Evolutionary conservation across 2,113 vertebrate genomes (phyloP), one percentile per base, ranked within the genome.

Genomic region (Sitta europaea): DNA sequence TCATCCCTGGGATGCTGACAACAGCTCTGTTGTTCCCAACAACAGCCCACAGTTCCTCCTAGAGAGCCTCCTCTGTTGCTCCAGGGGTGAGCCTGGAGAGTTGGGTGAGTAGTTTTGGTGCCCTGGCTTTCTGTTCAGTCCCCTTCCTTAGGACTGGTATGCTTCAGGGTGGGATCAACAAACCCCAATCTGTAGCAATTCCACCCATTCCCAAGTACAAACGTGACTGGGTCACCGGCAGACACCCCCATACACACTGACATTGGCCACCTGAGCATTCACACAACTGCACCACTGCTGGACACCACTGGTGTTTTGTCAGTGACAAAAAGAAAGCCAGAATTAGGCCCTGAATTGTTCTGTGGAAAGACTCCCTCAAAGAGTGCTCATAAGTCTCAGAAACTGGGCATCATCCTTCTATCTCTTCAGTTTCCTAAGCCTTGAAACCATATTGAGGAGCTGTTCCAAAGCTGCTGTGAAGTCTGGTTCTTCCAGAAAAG

Each of bases 141-240:
- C 2, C 35, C 1, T 36, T 58, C 42, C 54, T 58, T 36, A 11
- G 14, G 19, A 47, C 5, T 36, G 2, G 11, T 47, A 11, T 18
- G 5, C 0, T 36, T 54, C 1, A 4, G 9, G 14, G 1, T 29
- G 33, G 42, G n/a, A 31, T 5, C 11, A 10, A 40, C 4, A 3
- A 36, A 18, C 25, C 25, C 7, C 27, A 14, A 8, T 27, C 8
- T 36, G 27, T 48, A 20, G 3, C 43, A 6, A 20, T 38, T 31
- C 27, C n/a, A 24, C 5, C 3, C 9, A 36, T 11, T 6, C 4
- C 9, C 43, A 19, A 6, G 27, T 36, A 3, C 20, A 11, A 54
- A 38, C 27, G 43, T 9, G 19, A 19, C 24, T 22, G 10, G 35
- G 53, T 28, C 25, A 59, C 5, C 35, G 14, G n/a, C 36, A 78